Conservation (phyloP, 2,888 invertebrate genomes). For the Aleiodes leptofemur region DNA sequence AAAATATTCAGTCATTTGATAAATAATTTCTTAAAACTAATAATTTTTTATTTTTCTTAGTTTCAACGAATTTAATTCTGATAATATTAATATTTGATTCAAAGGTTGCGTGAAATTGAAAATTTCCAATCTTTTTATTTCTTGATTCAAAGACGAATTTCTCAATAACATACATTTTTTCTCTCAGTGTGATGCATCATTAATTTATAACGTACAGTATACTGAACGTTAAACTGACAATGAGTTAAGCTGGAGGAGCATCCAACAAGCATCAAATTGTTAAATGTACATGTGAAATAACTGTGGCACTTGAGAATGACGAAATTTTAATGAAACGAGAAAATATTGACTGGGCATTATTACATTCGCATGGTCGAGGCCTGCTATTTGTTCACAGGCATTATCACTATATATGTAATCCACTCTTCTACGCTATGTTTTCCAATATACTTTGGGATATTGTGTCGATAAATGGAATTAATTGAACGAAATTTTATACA, state of each 20-base stretch:
- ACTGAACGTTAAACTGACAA: not conserved
- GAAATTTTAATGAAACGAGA: not conserved
- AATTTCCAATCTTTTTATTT: too few species aligned
- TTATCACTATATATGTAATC: slow-evolving; percentile 2
- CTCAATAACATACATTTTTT: not conserved
- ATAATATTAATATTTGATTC: too few species aligned
- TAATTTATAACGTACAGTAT: not conserved
- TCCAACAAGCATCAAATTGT: slow-evolving; percentile 15
- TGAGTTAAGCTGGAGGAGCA: not conserved
- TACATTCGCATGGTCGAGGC: slow-evolving; percentile 8
- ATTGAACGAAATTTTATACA: slow-evolving; percentile 35
- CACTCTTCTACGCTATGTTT: slow-evolving; percentile 10
- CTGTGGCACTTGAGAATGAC: slow-evolving; percentile 3
- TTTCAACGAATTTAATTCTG: too few species aligned
- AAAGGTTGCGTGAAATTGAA: too few species aligned
- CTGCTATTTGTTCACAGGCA: not conserved
- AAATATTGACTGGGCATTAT: slow-evolving; percentile 12
- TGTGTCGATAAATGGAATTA: slow-evolving; percentile 45
- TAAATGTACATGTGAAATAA: slow-evolving; percentile 11
- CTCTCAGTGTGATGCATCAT: not conserved
- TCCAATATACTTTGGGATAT: slow-evolving; percentile 9
- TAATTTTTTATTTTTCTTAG: too few species aligned
- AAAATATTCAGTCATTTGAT: too few species aligned
- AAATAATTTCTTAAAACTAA: too few species aligned
- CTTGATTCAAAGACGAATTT: too few species aligned